Evolutionary conservation across 1,140 invertebrate genomes (phyloP), one percentile per base, ranked within the genome.

Genomic region (Solenopsis invicta): DNA sequence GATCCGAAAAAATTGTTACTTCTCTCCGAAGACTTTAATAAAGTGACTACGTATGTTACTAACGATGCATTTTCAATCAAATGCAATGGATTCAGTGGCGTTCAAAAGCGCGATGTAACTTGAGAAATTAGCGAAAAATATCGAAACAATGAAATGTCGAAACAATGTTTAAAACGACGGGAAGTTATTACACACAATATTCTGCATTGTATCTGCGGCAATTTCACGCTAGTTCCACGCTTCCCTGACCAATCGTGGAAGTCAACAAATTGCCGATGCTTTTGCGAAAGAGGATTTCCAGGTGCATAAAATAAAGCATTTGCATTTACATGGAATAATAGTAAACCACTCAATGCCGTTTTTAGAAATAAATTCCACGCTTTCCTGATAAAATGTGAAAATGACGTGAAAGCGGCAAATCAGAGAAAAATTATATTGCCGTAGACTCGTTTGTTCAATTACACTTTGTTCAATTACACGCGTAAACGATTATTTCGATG

Each of bases 351-450:
- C 76, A 37, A 37, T 48, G 24, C 12, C 4, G n/a, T 45, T 77
- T 64, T 66, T 37, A 50, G 1, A 48, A 45, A 64, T 62, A 29
- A 29, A 29, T 77, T 64, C 45, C 34, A 67, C 61, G 87, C 67
- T 88, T 75, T 81, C 80, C 56, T 59, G 75, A 88, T 89, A 85
- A 87, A 87, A 85, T 75, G 78, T 85, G 54, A 89, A 89, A 85
- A 76, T 72, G 29, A 56, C 52, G 67, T 41, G 76, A 89, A 89
- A 89, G 88, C 50, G 61, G 62, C 9, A 84, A 88, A 87, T 90
- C 84, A 80, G 4, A 41, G 34, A 82, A 88, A 90, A 90, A 69
- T 90, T 21, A 74, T 59, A 76, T 62, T 67, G 72, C 59, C 37
- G 81, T 75, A 85, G 78, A 76, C 64, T 87, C 80, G 87, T 34